phyloP scores from a whole-genome alignment of 2,797 vertebrate genomes.

The Anomalospiza imberbis region DNA sequence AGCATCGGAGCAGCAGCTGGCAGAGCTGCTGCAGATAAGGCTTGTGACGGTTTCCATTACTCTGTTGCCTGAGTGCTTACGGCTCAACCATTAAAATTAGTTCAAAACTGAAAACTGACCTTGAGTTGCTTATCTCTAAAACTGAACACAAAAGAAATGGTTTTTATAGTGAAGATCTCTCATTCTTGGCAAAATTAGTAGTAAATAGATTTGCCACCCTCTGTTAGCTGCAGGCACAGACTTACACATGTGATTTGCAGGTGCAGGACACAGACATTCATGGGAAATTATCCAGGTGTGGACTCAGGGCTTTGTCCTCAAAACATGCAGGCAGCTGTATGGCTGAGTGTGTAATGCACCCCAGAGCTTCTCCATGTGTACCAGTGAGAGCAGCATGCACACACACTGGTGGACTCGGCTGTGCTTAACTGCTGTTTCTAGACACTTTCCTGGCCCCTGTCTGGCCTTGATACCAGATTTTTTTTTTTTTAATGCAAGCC shows the following conservation, averaged over 20 bases:
- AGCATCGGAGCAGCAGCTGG: neutral
- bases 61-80: neutral
- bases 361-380: neutral
- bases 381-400: neutral
- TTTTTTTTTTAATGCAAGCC: neutral
- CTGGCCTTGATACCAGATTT: neutral
- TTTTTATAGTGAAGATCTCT: neutral
- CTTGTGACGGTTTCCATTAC: neutral
- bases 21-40: slow-evolving; percentile 17
- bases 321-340: neutral
- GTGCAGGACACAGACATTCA: neutral
- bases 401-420: neutral
- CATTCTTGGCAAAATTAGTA: neutral
- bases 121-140: neutral
- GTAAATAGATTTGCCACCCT: neutral
- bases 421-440: neutral
- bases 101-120: neutral
- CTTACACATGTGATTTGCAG: fast-evolving
- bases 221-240: neutral
- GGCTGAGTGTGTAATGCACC: neutral
- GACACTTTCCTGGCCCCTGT: neutral
- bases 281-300: neutral
- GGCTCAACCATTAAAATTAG: neutral
- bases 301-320: neutral
- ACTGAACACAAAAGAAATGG: neutral